These are phyloP conservation scores for Dryas iulia DNA, from an alignment of 1,140 invertebrate genomes.

Conservation along the genomic window DNA sequence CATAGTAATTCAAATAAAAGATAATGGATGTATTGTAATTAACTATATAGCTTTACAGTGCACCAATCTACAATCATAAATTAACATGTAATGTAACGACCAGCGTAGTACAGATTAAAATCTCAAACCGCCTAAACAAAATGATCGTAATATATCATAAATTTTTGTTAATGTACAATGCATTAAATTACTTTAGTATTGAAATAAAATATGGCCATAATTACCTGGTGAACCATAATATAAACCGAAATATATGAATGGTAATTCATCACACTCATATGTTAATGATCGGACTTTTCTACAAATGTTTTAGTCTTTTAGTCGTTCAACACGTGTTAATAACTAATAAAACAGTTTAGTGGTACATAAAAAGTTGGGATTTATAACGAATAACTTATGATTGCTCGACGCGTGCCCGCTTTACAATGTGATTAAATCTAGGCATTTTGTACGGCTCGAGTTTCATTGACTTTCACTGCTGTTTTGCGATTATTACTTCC, in stretches of 20 bases:
- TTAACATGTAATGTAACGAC: slow-evolving; percentile 13
- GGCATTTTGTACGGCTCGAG: slow-evolving; percentile 45
- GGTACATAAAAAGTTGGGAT: slow-evolving; percentile 78
- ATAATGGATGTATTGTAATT: not conserved
- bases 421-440: slow-evolving; percentile 60
- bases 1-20: not conserved
- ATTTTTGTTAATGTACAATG: slow-evolving; percentile 18
- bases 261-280: slow-evolving; percentile 64
- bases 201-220: slow-evolving; percentile 45
- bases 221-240: slow-evolving; percentile 43
- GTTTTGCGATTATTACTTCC: slow-evolving; percentile 42
- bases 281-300: slow-evolving; percentile 73
- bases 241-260: slow-evolving; percentile 41
- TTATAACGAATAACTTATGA: slow-evolving; percentile 74
- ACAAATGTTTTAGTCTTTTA: slow-evolving; percentile 74
- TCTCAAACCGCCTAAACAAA: slow-evolving; percentile 19
- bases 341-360: slow-evolving; percentile 78
- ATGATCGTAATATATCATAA: slow-evolving; percentile 21
- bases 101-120: slow-evolving; percentile 19
- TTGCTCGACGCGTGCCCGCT: slow-evolving; percentile 52
- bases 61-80: not conserved
- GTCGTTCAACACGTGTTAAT: slow-evolving; percentile 76
- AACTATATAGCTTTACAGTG: not conserved
- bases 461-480: slow-evolving; percentile 52
- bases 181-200: slow-evolving; percentile 29